Percentiles rank a stretch among this genome's conserved stretches.
These are phyloP conservation scores for Lucinisca nassula DNA, from an alignment of 2,888 invertebrate genomes.

Conservation along the genomic window DNA sequence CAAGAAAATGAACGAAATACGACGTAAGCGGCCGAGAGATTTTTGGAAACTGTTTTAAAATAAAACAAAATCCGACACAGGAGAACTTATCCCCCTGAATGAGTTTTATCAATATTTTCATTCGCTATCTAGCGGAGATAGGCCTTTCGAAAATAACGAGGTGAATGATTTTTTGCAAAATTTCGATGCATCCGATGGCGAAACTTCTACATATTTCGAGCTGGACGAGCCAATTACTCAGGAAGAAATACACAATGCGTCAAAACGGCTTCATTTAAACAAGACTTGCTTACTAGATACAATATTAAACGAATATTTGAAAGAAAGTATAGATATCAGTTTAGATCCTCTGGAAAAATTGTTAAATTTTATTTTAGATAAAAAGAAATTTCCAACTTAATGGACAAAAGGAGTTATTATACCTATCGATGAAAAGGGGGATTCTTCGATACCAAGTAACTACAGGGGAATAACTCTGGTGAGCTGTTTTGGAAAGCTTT, in stretches of 20 bases:
- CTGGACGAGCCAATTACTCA: not conserved
- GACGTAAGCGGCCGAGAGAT: not conserved
- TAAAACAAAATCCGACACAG: not conserved
- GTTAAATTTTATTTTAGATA: conserved; percentile 34
- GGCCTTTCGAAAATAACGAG: not conserved
- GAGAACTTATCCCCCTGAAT: not conserved
- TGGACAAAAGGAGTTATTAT: conserved; percentile 44
- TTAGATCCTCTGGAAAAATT: conserved; percentile 5
- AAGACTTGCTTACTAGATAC: conserved; percentile 45
- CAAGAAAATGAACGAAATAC: conserved; percentile 10
- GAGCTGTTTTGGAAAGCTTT: conserved; percentile 52
- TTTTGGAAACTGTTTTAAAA: conserved; percentile 36
- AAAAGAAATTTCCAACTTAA: conserved; percentile 17
- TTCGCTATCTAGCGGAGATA: not conserved
- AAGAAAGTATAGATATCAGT: conserved; percentile 1
- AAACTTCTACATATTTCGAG: not conserved
- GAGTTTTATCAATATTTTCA: conserved; percentile 24
- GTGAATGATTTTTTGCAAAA: not conserved
- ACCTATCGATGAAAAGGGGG: conserved; percentile 49
- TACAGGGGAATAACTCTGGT: conserved; percentile 42
- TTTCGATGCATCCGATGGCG: not conserved
- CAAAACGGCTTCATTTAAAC: not conserved
- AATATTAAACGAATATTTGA: conserved; percentile 7
- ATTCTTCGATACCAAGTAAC: conserved; percentile 31
- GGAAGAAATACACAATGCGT: conserved; percentile 9